Conservation (phyloP, 2,113 vertebrate genomes). For the Urocynchramus pylzowi region DNA sequence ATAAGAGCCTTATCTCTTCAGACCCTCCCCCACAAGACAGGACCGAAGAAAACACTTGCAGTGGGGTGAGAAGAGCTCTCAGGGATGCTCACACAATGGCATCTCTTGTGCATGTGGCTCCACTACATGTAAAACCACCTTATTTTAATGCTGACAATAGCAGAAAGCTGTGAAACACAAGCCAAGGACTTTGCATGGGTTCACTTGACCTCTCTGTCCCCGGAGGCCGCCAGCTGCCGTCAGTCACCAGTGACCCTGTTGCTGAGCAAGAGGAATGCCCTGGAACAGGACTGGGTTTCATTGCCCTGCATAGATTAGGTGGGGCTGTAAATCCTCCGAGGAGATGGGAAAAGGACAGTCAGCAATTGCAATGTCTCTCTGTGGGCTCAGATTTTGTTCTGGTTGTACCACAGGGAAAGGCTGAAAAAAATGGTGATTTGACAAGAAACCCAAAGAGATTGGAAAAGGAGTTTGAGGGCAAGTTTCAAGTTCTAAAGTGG, state of each 20-base stretch:
- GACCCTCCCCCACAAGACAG: slow-evolving; percentile 29
- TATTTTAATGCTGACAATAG: slow-evolving; percentile 40
- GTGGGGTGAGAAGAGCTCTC: slow-evolving; percentile 41
- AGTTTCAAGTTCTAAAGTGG: neutral
- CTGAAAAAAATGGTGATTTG: neutral
- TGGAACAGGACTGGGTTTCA: neutral
- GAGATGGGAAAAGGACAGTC: neutral
- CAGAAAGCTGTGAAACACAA: neutral
- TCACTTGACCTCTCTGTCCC: neutral
- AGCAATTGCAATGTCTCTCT: neutral
- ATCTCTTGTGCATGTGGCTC: neutral
- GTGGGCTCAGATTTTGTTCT: neutral
- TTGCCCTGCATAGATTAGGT: neutral
- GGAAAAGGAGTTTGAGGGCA: neutral
- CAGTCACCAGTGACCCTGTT: neutral
- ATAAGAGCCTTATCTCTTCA: slow-evolving; percentile 41
- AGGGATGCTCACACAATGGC: slow-evolving; percentile 14
- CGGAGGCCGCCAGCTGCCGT: neutral
- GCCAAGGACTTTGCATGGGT: neutral
- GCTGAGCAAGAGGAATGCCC: neutral
- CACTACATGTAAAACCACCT: slow-evolving; percentile 25
- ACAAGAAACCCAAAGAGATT: neutral
- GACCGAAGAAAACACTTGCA: neutral
- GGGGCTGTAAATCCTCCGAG: neutral
- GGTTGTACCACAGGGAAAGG: neutral